Base-by-base conservation (phyloP, 92 coral and sea anemone genomes). In the Zoanthus gigantus region DNA sequence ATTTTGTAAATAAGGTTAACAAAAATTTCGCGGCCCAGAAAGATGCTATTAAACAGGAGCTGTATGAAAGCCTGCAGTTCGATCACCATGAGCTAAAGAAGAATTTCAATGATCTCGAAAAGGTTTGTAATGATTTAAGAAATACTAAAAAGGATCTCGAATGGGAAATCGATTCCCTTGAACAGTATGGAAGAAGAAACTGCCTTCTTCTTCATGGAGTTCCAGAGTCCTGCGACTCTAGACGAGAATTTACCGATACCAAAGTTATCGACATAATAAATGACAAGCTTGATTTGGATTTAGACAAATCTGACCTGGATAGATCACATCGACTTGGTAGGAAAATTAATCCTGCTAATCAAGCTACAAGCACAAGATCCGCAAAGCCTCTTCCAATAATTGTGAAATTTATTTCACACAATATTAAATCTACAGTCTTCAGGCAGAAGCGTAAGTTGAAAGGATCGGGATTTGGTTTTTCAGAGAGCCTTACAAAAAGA, bases 321-420 rank as follows among this genome's bases (percentile, higher is more conserved):
- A 37, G 42, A 37, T 37, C 42, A 37, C 42, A 37, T 37, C 42
- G 42, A 37, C 42, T 37, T 37, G 42, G 42, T 57, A 78, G 83
- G 48, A 78, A 65, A 78, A 69, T 31, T 69, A 69, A 69, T 69
- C 74, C 45, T 23, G 71, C 74, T 69, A 69, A 28, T 8, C 65
- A 78, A 48, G 37, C 34, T 48, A 48, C 82, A 77, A 53, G 65
- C 28, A 77, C 66, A 77, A 77, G 82, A 77, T 47, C 82, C 63
- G 30, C 72, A 66, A 77, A 77, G 82, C 82, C 82, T 77, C 82
- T 63, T 77, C 82, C 82, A 77, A 77, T 77, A 48, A 42, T 77
- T 77, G 10, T 77, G 65, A 77, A 77, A 77, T 77, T 77, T 77
- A 56, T 56, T 56, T 56, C 63, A 56, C 63, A 56, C 12, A 56